These are phyloP conservation scores for Cephus runcator DNA, from an alignment of 2,888 invertebrate genomes.

Conservation along the genomic window DNA sequence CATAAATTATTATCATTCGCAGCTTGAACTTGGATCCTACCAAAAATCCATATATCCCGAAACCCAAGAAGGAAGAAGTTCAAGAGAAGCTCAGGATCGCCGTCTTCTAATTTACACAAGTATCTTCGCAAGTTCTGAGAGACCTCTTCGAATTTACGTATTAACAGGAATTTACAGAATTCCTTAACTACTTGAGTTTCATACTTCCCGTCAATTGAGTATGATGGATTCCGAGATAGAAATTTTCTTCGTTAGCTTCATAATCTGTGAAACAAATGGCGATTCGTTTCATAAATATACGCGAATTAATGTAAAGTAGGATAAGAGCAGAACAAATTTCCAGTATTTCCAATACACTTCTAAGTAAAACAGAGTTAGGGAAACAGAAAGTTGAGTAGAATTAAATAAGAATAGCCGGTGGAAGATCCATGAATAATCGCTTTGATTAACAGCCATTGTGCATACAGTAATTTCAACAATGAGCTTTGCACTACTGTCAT, in stretches of 20 bases:
- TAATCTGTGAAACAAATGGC: not conserved
- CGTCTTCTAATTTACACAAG: constrained; percentile 34
- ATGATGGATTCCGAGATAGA: not conserved
- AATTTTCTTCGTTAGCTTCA: not conserved
- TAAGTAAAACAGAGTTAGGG: not conserved
- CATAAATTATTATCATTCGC: constrained; percentile 45
- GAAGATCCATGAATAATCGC: not conserved
- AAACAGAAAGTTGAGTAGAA: not conserved
- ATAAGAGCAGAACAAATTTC: not conserved
- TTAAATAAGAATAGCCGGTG: not conserved
- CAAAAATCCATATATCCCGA: constrained; percentile 84
- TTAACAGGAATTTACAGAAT: not conserved
- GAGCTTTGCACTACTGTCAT: not conserved
- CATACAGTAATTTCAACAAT: not conserved
- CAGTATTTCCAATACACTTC: not conserved
- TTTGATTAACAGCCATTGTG: not conserved
- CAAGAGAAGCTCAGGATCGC: constrained; percentile 51
- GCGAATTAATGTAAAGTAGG: not conserved
- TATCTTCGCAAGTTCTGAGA: not conserved
- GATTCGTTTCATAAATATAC: no score
- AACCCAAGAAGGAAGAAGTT: constrained; percentile 73
- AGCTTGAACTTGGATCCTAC: constrained; percentile 83
- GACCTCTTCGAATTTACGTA: not conserved
- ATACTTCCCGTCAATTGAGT: not conserved
- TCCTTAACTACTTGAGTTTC: not conserved